A percentile compares a stretch with the other conserved stretches of the same genome.
Evolutionary conservation across 1,140 invertebrate genomes (phyloP).

Genomic region (Hyles euphorbiae): DNA sequence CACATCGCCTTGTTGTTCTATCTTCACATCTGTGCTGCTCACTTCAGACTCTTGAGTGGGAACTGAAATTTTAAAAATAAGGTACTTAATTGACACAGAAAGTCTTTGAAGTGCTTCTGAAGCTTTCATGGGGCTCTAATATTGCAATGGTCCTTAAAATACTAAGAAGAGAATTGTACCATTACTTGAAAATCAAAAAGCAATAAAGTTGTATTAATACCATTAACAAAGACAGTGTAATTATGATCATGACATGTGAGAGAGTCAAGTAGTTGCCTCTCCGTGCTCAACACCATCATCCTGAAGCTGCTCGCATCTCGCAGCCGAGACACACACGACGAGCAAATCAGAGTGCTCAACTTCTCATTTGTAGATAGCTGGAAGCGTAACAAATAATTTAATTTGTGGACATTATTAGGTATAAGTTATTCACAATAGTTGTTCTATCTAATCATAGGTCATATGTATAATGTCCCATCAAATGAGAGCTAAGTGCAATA

Average conservation of each 20-base stretch:
- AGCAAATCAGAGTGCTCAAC: slow-evolving; percentile 44
- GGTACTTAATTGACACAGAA: neutral
- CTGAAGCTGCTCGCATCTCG: slow-evolving; percentile 45
- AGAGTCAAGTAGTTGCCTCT: slow-evolving; percentile 33
- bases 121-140: neutral
- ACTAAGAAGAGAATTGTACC: neutral
- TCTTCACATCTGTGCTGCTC: neutral
- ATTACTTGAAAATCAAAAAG: neutral
- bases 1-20: neutral
- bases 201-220: slow-evolving; percentile 22
- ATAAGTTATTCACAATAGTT: too few relatives aligned
- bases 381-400: slow-evolving; percentile 5
- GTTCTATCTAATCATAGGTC: too few relatives aligned
- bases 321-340: slow-evolving; percentile 38
- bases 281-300: slow-evolving; percentile 36
- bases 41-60: neutral
- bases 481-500: too few relatives aligned
- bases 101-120: neutral
- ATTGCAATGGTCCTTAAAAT: neutral
- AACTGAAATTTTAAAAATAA: neutral
- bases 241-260: slow-evolving; percentile 22
- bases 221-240: slow-evolving; percentile 47
- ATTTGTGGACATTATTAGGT: too few relatives aligned
- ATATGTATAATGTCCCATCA: too few relatives aligned
- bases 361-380: slow-evolving; percentile 48